These are phyloP conservation scores for Myopa tessellatipennis DNA, from an alignment of 2,888 invertebrate genomes.

Conservation along the genomic window DNA sequence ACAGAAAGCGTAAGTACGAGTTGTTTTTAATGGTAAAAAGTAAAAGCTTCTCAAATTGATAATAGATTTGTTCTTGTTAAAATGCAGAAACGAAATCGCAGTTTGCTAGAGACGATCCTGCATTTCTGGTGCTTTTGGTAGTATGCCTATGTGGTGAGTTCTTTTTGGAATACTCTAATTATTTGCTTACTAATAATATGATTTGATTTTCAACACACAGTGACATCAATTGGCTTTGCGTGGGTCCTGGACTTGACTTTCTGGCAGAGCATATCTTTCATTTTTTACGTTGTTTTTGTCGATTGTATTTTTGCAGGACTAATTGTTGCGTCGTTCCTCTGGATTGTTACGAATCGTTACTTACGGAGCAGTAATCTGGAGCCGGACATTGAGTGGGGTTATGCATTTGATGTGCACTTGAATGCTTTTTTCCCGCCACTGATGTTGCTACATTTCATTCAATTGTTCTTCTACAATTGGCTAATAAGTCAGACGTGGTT, in stretches of 20 bases:
- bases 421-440: constrained; percentile 99
- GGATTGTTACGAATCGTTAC: constrained; percentile 74
- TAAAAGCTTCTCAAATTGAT: too few relatives aligned
- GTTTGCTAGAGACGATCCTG: constrained; percentile 98
- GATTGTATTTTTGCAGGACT: constrained; percentile 93
- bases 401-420: constrained; percentile 97
- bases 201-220: constrained; percentile 69
- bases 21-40: not conserved
- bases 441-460: constrained; percentile 91
- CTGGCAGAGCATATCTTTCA: constrained; percentile 80
- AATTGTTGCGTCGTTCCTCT: constrained; percentile 86
- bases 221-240: constrained; percentile 91
- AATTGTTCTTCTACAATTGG: constrained; percentile 88
- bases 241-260: constrained; percentile 79
- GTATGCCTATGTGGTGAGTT: constrained; percentile 81
- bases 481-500: constrained; percentile 82
- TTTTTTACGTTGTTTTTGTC: constrained; percentile 91
- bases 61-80: constrained; percentile 14
- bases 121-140: constrained; percentile 92
- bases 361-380: constrained; percentile 62
- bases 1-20: constrained; percentile 87
- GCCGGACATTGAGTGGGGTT: constrained; percentile 92
- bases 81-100: constrained; percentile 95
- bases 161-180: not conserved
- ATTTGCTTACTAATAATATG: not conserved